These are phyloP conservation scores for Venturia canescens DNA, from an alignment of 1,140 invertebrate species.

Conservation along the genomic window DNA sequence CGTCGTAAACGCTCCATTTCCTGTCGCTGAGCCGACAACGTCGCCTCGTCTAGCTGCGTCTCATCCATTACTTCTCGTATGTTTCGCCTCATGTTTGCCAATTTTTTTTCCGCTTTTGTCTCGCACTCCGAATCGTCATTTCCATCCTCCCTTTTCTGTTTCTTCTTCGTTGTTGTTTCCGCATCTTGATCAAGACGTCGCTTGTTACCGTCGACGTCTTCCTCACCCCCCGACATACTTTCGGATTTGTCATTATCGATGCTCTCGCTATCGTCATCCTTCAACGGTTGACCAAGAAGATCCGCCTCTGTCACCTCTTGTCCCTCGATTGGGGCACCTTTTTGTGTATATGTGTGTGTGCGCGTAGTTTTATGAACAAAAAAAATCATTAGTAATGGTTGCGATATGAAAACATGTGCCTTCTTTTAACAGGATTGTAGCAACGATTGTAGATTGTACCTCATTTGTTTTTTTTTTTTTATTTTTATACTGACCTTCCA, in stretches of 20 bases:
- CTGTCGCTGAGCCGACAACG: constrained; percentile 93
- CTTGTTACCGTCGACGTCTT: constrained; percentile 64
- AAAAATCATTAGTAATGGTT: too few species aligned
- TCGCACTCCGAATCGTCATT: constrained; percentile 70
- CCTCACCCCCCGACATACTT: constrained; percentile 66
- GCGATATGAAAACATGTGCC: background rate
- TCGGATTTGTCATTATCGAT: constrained; percentile 69
- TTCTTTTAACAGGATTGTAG: too few species aligned
- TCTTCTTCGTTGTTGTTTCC: constrained; percentile 65
- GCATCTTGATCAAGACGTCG: constrained; percentile 65
- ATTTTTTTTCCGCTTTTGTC: constrained; percentile 79
- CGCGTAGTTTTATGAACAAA: background rate
- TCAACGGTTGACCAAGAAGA: constrained; percentile 68
- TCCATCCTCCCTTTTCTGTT: constrained; percentile 69
- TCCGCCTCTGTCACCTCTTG: constrained; percentile 74
- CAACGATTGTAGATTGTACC: too few species aligned
- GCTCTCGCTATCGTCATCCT: constrained; percentile 71
- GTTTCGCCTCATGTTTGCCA: constrained; percentile 86
- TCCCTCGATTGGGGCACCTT: constrained; percentile 73
- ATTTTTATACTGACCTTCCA: constrained; percentile 66
- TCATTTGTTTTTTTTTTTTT: background rate
- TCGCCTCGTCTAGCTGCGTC: constrained; percentile 93
- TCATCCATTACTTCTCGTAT: constrained; percentile 95
- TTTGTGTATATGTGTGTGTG: background rate
- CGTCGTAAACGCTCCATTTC: constrained; percentile 91